Conservation (phyloP, 1,140 invertebrate species). For the Drosophila bocqueti region DNA sequence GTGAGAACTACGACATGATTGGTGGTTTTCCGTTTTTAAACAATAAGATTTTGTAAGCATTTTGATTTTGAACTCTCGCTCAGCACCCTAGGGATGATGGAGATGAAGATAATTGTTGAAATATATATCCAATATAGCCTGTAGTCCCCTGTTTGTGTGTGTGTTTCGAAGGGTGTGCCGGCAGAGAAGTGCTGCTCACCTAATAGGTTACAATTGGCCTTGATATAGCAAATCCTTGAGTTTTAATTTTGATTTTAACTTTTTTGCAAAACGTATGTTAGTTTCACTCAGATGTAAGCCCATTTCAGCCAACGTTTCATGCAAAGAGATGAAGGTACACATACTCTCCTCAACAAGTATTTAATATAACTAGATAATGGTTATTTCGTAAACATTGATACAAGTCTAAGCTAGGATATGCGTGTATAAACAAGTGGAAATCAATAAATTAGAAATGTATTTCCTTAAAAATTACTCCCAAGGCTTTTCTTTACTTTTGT, state of each 20-base stretch:
- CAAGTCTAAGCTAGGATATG: conserved; percentile 66
- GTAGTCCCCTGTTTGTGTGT: conserved; percentile 38
- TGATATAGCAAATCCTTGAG: conserved; percentile 71
- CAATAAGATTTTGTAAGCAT: conserved; percentile 11
- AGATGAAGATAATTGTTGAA: conserved; percentile 37
- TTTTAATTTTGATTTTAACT: conserved; percentile 34
- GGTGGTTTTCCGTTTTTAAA: conserved; percentile 48
- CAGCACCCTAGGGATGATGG: conserved; percentile 17
- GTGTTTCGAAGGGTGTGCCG: conserved; percentile 18
- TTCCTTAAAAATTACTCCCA: conserved; percentile 50
- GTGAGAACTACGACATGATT: conserved; percentile 11
- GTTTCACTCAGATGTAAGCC: conserved; percentile 16
- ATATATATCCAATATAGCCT: conserved; percentile 29
- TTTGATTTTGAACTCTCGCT: conserved; percentile 15
- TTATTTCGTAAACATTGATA: conserved; percentile 69
- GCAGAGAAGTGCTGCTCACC: conserved; percentile 25
- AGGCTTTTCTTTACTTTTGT: not conserved
- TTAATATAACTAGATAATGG: conserved; percentile 77
- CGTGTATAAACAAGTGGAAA: conserved; percentile 60
- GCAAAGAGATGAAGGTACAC: conserved; percentile 23
- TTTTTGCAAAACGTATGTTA: conserved; percentile 31
- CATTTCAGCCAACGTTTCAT: conserved; percentile 39
- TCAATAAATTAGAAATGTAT: conserved; percentile 71
- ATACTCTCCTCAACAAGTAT: conserved; percentile 65
- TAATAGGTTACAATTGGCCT: conserved; percentile 59